Evolutionary conservation across 2,797 vertebrate species (phyloP).

Genomic region (Lerista edwardsae): DNA sequence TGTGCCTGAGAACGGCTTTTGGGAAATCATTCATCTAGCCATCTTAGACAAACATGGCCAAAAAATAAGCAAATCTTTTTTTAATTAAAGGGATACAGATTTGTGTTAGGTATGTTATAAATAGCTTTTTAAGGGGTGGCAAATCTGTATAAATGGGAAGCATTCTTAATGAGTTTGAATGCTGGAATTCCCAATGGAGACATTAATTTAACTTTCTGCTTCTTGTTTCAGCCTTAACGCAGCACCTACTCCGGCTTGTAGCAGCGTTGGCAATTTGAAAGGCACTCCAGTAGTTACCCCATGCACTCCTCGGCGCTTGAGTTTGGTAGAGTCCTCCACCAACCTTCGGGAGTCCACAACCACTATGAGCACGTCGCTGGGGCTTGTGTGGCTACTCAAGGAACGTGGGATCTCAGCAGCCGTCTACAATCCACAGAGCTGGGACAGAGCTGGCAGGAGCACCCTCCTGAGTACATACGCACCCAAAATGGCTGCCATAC

Average conservation of each 20-base stretch:
- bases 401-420: slow-evolving; percentile 93
- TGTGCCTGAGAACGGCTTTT: neutral
- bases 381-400: slow-evolving; percentile 91
- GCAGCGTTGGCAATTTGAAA: slow-evolving; percentile 83
- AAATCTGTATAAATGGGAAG: neutral
- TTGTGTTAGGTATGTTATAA: neutral
- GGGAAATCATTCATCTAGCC: neutral
- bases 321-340: slow-evolving; percentile 93
- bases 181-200: neutral
- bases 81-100: neutral
- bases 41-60: neutral
- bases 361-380: slow-evolving; percentile 95
- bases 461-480: slow-evolving; percentile 79
- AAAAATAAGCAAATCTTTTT: neutral
- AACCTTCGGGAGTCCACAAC: slow-evolving; percentile 94
- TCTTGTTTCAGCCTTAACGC: slow-evolving; percentile 85
- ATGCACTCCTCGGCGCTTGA: slow-evolving; percentile 92
- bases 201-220: slow-evolving; percentile 46
- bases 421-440: slow-evolving; percentile 90
- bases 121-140: neutral
- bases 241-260: slow-evolving; percentile 78
- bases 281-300: slow-evolving; percentile 89
- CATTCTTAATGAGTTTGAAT: neutral
- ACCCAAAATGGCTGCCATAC: slow-evolving; percentile 80
- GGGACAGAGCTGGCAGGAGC: slow-evolving; percentile 84